Conservation (phyloP, 2,113 vertebrate species). For the Forbesichthys agassizii region DNA sequence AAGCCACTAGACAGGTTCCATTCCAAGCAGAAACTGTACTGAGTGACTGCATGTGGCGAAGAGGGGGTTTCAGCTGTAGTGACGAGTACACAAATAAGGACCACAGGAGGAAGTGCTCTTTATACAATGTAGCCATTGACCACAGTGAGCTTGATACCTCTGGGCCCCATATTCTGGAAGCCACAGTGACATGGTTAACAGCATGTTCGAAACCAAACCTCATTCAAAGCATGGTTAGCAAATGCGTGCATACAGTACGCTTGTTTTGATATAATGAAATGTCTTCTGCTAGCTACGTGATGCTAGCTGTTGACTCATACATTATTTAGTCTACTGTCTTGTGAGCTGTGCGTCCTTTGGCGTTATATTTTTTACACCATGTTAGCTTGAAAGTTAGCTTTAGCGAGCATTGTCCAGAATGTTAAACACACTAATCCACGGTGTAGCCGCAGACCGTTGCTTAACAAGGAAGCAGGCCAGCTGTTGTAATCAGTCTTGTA, state of each 20-base stretch:
- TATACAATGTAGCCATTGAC: slow-evolving; percentile 39
- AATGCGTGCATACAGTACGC: not conserved
- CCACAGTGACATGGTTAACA: slow-evolving; percentile 60
- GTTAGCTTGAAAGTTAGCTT: slow-evolving; percentile 32
- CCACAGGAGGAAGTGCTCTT: slow-evolving; percentile 38
- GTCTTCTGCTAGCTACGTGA: slow-evolving; percentile 28
- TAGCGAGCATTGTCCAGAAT: slow-evolving; percentile 43
- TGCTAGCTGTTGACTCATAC: slow-evolving; percentile 20
- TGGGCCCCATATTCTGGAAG: slow-evolving; percentile 53
- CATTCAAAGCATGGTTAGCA: slow-evolving; percentile 21
- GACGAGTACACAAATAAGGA: slow-evolving; percentile 59
- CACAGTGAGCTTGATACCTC: slow-evolving; percentile 59
- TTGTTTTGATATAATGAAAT: not conserved
- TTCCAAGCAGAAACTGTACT: no score
- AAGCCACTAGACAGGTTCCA: no score
- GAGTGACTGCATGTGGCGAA: slow-evolving; percentile 12
- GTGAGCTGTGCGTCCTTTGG: slow-evolving; percentile 30
- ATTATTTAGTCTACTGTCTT: slow-evolving; percentile 11
- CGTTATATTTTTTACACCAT: slow-evolving; percentile 28
- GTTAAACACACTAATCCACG: slow-evolving; percentile 59
- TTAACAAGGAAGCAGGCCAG: slow-evolving; percentile 69
- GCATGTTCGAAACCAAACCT: slow-evolving; percentile 34
- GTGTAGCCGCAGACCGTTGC: slow-evolving; percentile 52
- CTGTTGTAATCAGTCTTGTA: slow-evolving; percentile 73
- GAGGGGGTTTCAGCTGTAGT: slow-evolving; percentile 36